phyloP scores from a whole-genome alignment of 2,113 vertebrate species.

The Brachypodius melanocephalos region DNA sequence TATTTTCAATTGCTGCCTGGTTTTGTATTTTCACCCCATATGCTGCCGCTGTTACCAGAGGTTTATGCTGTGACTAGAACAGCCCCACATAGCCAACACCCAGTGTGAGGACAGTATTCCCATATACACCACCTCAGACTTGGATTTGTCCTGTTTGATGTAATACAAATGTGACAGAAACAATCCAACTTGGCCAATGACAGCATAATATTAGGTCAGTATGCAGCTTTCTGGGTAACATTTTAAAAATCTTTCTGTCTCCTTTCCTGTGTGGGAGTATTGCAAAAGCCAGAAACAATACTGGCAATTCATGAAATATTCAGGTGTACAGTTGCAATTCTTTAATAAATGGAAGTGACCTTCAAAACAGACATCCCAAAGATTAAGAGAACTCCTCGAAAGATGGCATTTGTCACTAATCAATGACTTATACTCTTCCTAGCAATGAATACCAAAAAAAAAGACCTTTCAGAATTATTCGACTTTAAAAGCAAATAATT shows the following conservation, averaged over 20 bases:
- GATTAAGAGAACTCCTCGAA: conserved; percentile 43
- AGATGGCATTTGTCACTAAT: conserved; percentile 65
- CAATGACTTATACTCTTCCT: conserved; percentile 33
- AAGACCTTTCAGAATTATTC: conserved; percentile 7
- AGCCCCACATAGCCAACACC: neutral
- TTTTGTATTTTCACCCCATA: neutral
- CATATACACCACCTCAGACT: neutral
- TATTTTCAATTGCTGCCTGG: neutral
- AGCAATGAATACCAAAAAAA: conserved; percentile 54
- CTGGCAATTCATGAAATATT: conserved; percentile 37
- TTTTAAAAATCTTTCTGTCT: neutral
- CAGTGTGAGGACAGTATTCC: neutral
- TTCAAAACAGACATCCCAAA: conserved; percentile 61
- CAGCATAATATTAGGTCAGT: neutral
- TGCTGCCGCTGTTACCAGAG: neutral
- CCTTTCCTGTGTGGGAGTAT: neutral
- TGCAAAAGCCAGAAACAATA: conserved; percentile 5
- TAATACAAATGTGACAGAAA: neutral
- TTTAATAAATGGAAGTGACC: conserved; percentile 53
- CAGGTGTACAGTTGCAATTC: conserved; percentile 16
- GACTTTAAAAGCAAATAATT: conserved; percentile 1
- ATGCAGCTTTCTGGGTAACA: neutral
- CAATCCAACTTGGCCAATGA: neutral
- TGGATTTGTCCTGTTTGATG: neutral
- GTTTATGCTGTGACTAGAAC: neutral